Percentiles rank a stretch among this genome's conserved stretches.
phyloP scores from a whole-genome alignment of 1,140 invertebrate species.

The Drosophila funebris region DNA sequence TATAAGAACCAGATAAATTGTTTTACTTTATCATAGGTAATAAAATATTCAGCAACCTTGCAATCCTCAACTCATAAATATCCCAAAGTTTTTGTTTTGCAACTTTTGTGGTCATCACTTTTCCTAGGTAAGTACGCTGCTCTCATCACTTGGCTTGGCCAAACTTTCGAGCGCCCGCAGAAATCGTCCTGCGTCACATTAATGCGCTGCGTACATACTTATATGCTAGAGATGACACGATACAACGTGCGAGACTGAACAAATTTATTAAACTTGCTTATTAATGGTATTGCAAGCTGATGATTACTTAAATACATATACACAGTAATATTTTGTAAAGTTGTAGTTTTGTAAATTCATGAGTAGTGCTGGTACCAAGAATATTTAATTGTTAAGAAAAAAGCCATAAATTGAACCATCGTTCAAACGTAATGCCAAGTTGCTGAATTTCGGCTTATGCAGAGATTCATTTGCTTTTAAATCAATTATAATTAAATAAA shows the following conservation, averaged over 20 bases:
- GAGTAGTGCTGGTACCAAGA: no score
- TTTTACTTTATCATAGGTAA: neutral
- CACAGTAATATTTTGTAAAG: no score
- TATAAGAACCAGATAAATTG: constrained; percentile 42
- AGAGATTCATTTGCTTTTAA: no score
- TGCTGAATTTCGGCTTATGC: no score
- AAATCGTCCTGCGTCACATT: neutral
- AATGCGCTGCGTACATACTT: neutral
- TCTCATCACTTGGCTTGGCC: no score
- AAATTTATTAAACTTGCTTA: neutral
- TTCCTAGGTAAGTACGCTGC: neutral
- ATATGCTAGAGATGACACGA: neutral
- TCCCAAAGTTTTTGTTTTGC: neutral
- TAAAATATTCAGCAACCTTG: neutral
- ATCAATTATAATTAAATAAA: no score
- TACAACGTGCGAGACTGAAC: neutral
- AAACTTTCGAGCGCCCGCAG: neutral
- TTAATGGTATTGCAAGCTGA: no score
- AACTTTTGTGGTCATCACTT: constrained; percentile 8
- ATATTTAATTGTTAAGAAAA: no score
- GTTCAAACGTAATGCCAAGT: no score
- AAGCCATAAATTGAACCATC: no score
- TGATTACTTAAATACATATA: no score
- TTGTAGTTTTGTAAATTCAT: no score
- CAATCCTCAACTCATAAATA: neutral